Percentiles rank a stretch among this genome's conserved stretches.
These are phyloP conservation scores for Lamproptera curius DNA, from an alignment of 2,888 invertebrate species.

Conservation along the genomic window DNA sequence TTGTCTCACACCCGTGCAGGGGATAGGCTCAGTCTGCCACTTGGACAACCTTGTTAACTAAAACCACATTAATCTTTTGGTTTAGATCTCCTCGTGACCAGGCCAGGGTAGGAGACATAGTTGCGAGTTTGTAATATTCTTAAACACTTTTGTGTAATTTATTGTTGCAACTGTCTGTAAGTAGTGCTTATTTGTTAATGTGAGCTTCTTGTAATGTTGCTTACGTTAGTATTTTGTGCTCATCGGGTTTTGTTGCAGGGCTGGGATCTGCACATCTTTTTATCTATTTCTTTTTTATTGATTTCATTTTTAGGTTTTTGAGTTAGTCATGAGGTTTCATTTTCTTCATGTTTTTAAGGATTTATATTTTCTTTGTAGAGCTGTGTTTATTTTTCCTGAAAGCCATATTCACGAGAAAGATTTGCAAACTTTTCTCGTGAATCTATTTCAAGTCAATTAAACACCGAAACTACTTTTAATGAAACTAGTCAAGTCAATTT, in stretches of 20 bases:
- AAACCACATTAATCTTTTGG: conserved; percentile 16
- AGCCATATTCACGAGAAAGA: too few species aligned
- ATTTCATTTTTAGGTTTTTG: not conserved
- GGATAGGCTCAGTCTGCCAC: too few species aligned
- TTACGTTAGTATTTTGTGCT: conserved; percentile 18
- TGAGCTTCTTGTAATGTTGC: not conserved
- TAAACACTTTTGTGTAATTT: not conserved
- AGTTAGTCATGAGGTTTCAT: not conserved
- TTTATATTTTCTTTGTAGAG: conserved; percentile 7
- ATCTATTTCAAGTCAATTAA: too few species aligned
- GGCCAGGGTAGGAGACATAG: conserved; percentile 18
- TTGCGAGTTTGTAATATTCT: conserved; percentile 4
- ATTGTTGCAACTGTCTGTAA: not conserved
- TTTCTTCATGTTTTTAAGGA: not conserved
- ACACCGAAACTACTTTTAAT: too few species aligned
- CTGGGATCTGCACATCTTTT: conserved; percentile 6
- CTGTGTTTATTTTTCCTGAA: too few species aligned
- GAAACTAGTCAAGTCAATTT: too few species aligned
- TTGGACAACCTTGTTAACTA: conserved; percentile 19
- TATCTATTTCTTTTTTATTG: not conserved
- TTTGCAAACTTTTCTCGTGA: too few species aligned
- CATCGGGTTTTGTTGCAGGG: conserved; percentile 3
- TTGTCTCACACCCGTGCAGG: too few species aligned
- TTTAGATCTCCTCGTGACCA: conserved; percentile 21
- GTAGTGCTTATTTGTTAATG: not conserved